Conservation (phyloP, 2,888 invertebrate species). For the Dromius quadrimaculatus region DNA sequence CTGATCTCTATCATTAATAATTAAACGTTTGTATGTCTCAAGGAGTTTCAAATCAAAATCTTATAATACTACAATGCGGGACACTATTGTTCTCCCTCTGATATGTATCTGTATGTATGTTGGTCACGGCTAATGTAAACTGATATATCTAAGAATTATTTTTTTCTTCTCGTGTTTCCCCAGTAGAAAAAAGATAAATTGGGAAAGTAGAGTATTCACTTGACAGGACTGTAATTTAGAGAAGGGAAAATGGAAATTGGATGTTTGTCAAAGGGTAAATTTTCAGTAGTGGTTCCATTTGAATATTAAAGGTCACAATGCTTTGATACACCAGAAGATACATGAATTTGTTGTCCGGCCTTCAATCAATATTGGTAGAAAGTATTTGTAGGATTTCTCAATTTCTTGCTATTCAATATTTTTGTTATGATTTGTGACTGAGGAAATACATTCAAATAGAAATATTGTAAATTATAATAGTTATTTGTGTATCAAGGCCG, state of each 20-base stretch:
- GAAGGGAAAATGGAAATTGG: background rate
- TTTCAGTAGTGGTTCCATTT: conserved; percentile 12
- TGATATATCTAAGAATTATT: background rate
- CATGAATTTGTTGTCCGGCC: conserved; percentile 2
- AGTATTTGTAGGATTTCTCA: too few relatives aligned
- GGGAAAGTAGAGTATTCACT: conserved; percentile 3
- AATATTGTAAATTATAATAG: too few relatives aligned
- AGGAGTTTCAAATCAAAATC: too few relatives aligned
- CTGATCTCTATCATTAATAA: too few relatives aligned
- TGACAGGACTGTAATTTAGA: background rate
- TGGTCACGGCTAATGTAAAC: conserved; percentile 1
- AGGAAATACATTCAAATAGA: too few relatives aligned
- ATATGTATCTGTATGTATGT: too few relatives aligned
- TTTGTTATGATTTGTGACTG: too few relatives aligned
- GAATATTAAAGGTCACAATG: conserved; percentile 1
- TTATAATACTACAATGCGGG: too few relatives aligned
- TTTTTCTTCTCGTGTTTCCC: conserved; percentile 13
- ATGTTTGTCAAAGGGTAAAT: conserved; percentile 13
- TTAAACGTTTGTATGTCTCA: too few relatives aligned
- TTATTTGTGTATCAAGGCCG: too few relatives aligned
- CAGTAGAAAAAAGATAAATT: conserved; percentile 3
- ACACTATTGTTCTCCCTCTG: too few relatives aligned
- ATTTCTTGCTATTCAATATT: too few relatives aligned
- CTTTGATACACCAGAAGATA: conserved; percentile 2
- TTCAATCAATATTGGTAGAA: background rate